Evolutionary conservation across 2,888 invertebrate species (phyloP), one percentile per base, ranked within the genome.

Genomic region (Dicycla oo): DNA sequence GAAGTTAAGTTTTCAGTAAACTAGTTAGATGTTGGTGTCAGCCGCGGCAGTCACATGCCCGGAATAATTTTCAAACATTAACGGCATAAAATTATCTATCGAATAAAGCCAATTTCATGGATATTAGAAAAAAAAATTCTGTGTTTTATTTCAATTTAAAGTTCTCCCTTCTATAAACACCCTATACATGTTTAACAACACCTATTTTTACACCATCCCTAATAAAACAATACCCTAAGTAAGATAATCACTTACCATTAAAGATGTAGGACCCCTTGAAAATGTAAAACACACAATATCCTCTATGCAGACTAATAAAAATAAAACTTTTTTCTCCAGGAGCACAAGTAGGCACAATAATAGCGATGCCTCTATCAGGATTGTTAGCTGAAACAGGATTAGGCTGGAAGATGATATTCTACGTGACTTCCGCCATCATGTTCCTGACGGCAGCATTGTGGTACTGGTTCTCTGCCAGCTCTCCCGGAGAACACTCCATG

Each of bases 361-460:
- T 98, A 30, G 96, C 97, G 0, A 94, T 98, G 94, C 97, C 97
- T 0, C 90, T 97, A 53, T 97, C 97, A 2, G 98, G 98, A 0
- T 66, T 96, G 0, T 91, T 98, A 6, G 97, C 97, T 0, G 96
- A 93, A 2, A 94, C 95, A 0, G 87, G 80, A 1, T 86, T 96
- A 53, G 98, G 97, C 1, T 98, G 98, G 98, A 97, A 97, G 51
- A 96, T 97, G 72, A 97, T 97, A 34, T 98, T 98, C 89, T 98
- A 98, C 87, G 88, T 95, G 0, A 96, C 97, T 54, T 97, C 97
- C 0, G 94, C 90, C 0, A 86, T 96, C 0, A 96, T 97, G 69
- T 91, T 97, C n/a, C 1, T 95, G 0, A 97, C 97, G 90, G 92
- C 96, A 0, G 83, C 94, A 0, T 61, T 96, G 2, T 97, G 97